Base-by-base conservation (phyloP, 2,113 vertebrate species). In the Isurus oxyrinchus region DNA sequence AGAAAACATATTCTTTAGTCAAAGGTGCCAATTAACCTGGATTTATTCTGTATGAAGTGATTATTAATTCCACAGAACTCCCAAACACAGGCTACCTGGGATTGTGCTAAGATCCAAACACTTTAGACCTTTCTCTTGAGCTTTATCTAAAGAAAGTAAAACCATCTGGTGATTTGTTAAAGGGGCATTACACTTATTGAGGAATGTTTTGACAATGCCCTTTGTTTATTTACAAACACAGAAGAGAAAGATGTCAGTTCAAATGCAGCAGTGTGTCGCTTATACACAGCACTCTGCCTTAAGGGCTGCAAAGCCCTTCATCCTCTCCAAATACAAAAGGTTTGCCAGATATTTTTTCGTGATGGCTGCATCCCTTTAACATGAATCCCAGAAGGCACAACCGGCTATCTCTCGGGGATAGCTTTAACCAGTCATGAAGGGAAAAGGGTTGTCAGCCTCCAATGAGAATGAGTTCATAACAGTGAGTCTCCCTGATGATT, bases 381-480 rank as follows among this genome's bases (percentile, higher is more conserved):
- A 4, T 44, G 27, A 16, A 49, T 76, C 67, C 94, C 94, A 27
- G 25, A 31, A 69, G 94, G 44, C 63, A 72, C 5, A 8, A 25
- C 94, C 4, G 0, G 94, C 49, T 76, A 49, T 16, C 94, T 53
- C 94, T n/a, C 5, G 66, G 55, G 94, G 67, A 55, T 69, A 72
- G 21, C 27, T 72, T 49, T 55, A 95, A 72, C 94, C 94, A 95
- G 44, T 72, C 11, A 27, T 55, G 67, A 95, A 95, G 94, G 94
- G 94, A 72, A 95, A 95, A 95, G 49, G 94, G 67, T 95, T 55
- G 23, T 16, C 21, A 3, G 90, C 19, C 59, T 94, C 90, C 90
- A 49, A 16, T 23, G 90, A 94, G 59, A 94, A 19, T 63, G 59
- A 95, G 94, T 72, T 95, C 94, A 95, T 72, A 95, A 95, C 94